Conservation (phyloP, 2,797 vertebrate genomes). For the Pipistrellus nathusii region DNA sequence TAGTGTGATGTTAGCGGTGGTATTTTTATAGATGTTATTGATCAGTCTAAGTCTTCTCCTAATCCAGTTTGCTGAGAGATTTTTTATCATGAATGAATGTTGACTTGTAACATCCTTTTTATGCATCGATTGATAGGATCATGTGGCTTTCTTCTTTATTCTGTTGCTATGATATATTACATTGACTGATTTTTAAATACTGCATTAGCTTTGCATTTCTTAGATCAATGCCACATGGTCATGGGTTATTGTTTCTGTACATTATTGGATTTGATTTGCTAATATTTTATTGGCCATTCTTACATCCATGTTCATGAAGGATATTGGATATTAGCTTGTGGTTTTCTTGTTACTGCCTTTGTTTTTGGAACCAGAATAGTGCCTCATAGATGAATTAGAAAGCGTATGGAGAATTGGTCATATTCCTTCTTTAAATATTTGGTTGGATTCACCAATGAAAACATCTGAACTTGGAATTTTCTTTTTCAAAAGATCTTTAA, state of each 20-base stretch:
- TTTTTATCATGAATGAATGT: neutral
- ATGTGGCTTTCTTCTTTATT: slow-evolving; percentile 3
- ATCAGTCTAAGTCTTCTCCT: neutral
- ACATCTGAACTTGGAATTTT: slow-evolving; percentile 17
- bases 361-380: slow-evolving; percentile 8
- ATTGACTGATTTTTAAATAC: neutral
- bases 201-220: slow-evolving; percentile 24
- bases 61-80: neutral
- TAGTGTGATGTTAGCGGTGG: neutral
- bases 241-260: neutral
- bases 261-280: slow-evolving; percentile 34
- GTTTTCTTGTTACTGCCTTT: slow-evolving; percentile 25
- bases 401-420: neutral
- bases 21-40: neutral
- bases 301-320: neutral
- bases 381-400: neutral
- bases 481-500: slow-evolving; percentile 27
- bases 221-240: neutral
- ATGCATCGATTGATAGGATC: neutral
- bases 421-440: slow-evolving; percentile 47
- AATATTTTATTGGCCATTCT: neutral
- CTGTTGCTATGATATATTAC: neutral
- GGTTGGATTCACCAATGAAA: slow-evolving; percentile 18
- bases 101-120: slow-evolving; percentile 21
- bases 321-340: neutral